Evolutionary conservation across 2,113 vertebrate genomes (phyloP), one percentile per base, ranked within the genome.

Genomic region (Camelus dromedarius): DNA sequence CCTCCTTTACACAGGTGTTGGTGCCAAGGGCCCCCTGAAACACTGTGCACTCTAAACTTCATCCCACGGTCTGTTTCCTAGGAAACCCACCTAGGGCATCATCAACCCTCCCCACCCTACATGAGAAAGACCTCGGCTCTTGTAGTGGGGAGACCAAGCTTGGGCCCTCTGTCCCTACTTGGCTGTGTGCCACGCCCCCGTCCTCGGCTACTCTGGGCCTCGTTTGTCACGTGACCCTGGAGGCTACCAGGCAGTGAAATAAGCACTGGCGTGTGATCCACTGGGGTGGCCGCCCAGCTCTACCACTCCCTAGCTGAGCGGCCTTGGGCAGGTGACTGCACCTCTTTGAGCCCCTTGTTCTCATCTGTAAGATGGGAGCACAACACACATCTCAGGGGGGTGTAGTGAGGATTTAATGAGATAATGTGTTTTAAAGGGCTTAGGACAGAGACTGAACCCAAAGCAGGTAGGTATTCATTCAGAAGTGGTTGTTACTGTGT

Each of bases 211-310:
- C 60, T n/a, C 77, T 10, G 58, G 66, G 66, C 20, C 52, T 35
- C 1, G 0, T 7, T 18, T 6, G 73, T 12, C 73, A 50, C 52
- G 4, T 9, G 3, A 11, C 20, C 6, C 19, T 32, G 66, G 13
- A 19, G 16, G 30, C 35, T 6, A 22, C 10, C 1, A n/a, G 70
- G 48, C 46, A 26, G 15, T 1, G 4, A 14, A 3, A 4, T 30
- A 60, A 80, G 52, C 4, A 1, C 58, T 20, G n/a, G 32, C 15
- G 3, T 12, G 14, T 35, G 80, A 73, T 42, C n/a, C 48, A 28
- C 0, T 0, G 4, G 14, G 20, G 12, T 5, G 3, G 15, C 35
- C 35, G 26, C 15, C 54, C 5, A 24, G 46, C 24, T 38, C 67
- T 0, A 1, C 0, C 2, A 1, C 48, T 72, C 28, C 54, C 32